These are phyloP conservation scores for Leiothrix lutea DNA, from an alignment of 2,113 vertebrate genomes.

Conservation along the genomic window DNA sequence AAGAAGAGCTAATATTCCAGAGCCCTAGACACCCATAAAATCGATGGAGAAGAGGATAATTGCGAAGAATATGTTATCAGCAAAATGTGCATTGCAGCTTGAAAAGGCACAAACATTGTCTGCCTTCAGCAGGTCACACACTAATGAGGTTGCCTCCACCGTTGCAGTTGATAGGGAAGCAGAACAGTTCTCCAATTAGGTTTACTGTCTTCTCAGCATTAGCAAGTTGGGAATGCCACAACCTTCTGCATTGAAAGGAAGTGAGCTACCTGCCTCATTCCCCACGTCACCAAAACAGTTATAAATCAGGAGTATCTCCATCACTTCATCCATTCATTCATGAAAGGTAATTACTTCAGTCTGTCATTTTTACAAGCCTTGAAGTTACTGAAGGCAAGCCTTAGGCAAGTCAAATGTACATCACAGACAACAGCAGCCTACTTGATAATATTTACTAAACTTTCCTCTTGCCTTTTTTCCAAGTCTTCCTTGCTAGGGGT, in stretches of 20 bases:
- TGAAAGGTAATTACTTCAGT: neutral
- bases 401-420: neutral
- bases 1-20: conserved; percentile 14
- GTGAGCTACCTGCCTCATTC: neutral
- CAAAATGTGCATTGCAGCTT: neutral
- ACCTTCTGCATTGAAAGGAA: neutral
- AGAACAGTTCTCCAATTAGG: conserved; percentile 13
- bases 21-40: neutral
- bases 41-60: conserved; percentile 11
- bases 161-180: neutral
- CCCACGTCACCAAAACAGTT: neutral
- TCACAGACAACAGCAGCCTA: neutral
- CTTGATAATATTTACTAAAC: neutral
- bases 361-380: neutral
- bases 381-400: neutral
- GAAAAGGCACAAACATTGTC: neutral
- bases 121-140: neutral
- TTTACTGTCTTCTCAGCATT: neutral
- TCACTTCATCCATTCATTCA: neutral
- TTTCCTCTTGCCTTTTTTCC: neutral
- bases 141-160: neutral
- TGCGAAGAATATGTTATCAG: neutral
- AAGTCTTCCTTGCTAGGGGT: neutral
- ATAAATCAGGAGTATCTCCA: neutral
- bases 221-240: neutral